A percentile compares a stretch with the other conserved stretches of the same genome.
Evolutionary conservation across 2,113 vertebrate genomes (phyloP).

Genomic region (Poeciliopsis retropinna): DNA sequence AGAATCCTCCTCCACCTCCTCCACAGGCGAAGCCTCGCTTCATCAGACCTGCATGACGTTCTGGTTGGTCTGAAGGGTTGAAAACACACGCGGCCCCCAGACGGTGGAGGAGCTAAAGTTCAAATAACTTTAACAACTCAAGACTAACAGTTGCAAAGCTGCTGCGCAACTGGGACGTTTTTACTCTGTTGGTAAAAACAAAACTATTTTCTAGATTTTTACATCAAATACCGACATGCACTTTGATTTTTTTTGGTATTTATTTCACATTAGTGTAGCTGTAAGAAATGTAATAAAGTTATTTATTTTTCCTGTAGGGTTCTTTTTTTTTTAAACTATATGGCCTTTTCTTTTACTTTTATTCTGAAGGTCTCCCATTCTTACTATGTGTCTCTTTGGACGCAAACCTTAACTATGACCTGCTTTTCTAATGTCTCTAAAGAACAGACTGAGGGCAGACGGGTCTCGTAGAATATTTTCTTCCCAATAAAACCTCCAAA

Average conservation of each 20-base stretch:
- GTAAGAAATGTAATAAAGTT: background rate
- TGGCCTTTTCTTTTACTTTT: background rate
- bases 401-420: too few species aligned
- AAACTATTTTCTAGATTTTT: background rate
- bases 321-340: background rate
- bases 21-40: conserved; percentile 36
- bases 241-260: background rate
- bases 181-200: background rate
- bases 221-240: background rate
- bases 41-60: conserved; percentile 36
- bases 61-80: background rate
- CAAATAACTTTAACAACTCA: background rate
- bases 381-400: background rate
- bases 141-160: background rate
- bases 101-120: background rate
- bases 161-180: background rate
- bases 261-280: background rate
- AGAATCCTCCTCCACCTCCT: conserved; percentile 36
- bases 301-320: background rate
- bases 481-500: too few species aligned
- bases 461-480: too few species aligned
- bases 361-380: background rate
- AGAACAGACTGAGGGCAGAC: too few species aligned
- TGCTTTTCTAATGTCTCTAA: too few species aligned
- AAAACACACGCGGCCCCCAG: background rate